Conservation (phyloP, 2,888 invertebrate genomes). For the Erebia aethiops region DNA sequence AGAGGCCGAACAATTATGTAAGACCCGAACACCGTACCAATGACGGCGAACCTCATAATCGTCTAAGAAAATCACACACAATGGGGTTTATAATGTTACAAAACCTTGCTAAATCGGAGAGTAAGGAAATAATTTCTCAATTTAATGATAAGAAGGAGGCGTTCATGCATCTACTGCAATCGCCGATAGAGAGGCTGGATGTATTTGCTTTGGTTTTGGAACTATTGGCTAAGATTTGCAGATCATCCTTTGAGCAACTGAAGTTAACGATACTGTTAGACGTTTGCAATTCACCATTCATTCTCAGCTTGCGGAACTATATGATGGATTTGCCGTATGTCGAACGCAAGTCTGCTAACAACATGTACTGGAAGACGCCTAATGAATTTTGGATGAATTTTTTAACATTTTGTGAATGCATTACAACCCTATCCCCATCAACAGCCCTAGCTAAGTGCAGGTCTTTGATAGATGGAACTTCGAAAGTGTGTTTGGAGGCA, state of each 20-base stretch:
- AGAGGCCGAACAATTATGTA: neutral
- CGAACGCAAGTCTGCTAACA: constrained; percentile 44
- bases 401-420: constrained; percentile 57
- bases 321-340: constrained; percentile 63
- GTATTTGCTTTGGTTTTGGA: constrained; percentile 62
- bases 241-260: constrained; percentile 59
- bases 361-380: constrained; percentile 63
- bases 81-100: constrained; percentile 58
- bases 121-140: constrained; percentile 58
- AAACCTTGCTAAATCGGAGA: constrained; percentile 57
- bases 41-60: neutral
- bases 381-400: constrained; percentile 66
- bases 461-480: constrained; percentile 57
- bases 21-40: neutral
- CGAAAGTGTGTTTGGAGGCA: constrained; percentile 56
- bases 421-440: constrained; percentile 63
- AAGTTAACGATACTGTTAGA: constrained; percentile 61
- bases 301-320: constrained; percentile 56
- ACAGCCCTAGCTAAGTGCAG: constrained; percentile 61
- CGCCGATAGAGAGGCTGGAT: constrained; percentile 57
- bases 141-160: constrained; percentile 56
- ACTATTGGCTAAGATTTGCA: constrained; percentile 64
- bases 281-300: constrained; percentile 63
- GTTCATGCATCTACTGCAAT: constrained; percentile 59
- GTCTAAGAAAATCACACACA: neutral